Conservation (phyloP, 2,113 vertebrate species). For the Corythoichthys haematopterus region DNA sequence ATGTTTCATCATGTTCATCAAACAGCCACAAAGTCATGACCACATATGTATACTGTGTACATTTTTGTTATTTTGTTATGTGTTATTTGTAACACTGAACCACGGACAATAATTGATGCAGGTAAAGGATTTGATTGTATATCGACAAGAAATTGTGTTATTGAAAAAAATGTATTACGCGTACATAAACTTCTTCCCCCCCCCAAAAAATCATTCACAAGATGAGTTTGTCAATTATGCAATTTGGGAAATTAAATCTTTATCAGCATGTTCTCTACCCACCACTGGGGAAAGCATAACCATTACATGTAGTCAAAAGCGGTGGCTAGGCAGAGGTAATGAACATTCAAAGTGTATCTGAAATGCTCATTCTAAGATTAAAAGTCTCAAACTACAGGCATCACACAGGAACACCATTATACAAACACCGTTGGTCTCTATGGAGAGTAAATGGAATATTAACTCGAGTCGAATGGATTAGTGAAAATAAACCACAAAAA, state of each 20-base stretch:
- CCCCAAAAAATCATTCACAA: background rate
- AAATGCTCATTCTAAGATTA: background rate
- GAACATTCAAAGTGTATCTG: background rate
- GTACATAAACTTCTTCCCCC: too few species aligned
- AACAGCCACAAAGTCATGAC: background rate
- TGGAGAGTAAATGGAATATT: background rate
- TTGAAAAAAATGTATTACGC: too few species aligned
- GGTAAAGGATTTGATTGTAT: too few species aligned
- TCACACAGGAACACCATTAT: too few species aligned
- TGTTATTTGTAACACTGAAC: too few species aligned
- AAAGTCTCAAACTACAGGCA: slow-evolving; percentile 1
- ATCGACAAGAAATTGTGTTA: too few species aligned
- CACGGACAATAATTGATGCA: too few species aligned
- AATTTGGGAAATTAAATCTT: slow-evolving; percentile 8
- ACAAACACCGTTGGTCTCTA: background rate
- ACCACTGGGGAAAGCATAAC: slow-evolving; percentile 2
- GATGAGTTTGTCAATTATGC: background rate
- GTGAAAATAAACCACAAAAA: background rate
- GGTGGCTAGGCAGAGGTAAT: slow-evolving; percentile 3
- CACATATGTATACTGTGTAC: background rate
- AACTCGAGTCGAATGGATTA: background rate
- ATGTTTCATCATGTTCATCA: background rate
- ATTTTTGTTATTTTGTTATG: too few species aligned
- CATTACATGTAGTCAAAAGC: background rate
- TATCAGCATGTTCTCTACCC: background rate